Base-by-base conservation (phyloP, 2,113 vertebrate species). In the Sardina pilchardus region DNA sequence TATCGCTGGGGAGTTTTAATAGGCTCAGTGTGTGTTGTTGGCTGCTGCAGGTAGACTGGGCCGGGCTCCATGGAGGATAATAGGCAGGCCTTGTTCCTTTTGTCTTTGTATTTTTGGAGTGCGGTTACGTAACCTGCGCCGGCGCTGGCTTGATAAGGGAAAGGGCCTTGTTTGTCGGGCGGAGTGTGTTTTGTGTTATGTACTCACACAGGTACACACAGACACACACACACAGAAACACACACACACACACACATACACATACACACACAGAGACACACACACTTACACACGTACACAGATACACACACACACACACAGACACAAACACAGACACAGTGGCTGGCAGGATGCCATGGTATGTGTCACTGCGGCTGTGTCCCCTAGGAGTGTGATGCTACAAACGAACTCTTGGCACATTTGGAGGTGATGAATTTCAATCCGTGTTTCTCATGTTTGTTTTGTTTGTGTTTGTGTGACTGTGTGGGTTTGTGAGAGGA, bases 1-100 rank as follows among this genome's bases (percentile, higher is more conserved):
- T 71, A 71, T 71, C 63, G 26, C 63, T 71, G 63, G 63, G 63
- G 63, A 30, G 10, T 71, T 34, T 71, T 71, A 71, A 71, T 71
- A 34, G 63, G 63, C 63, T 71, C 63, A 71, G 63, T 71, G 63
- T 71, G 63, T 71, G 63, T 71, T 71, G 63, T 71, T 71, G 63
- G 63, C 63, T 30, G 26, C 63, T 26, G 26, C 63, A 71, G 63
- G 63, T 71, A 71, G 63, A 10, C 63, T 34, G 63, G 63, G 63
- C 63, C 4, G 63, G 63, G 1, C 63, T 71, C 63, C 63, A 71
- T 12, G 9, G 63, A 71, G 24, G 30, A 71, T 71, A 71, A 71
- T 71, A 71, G 63, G 63, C 63, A 30, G 26, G 63, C 63, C 63
- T 71, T 71, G 63, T 71, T 71, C 63, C 63, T 71, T 71, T 71